Percentiles rank a stretch among this genome's conserved stretches.
Evolutionary conservation across 1,140 invertebrate genomes (phyloP).

Genomic region (Drosophila athabasca): DNA sequence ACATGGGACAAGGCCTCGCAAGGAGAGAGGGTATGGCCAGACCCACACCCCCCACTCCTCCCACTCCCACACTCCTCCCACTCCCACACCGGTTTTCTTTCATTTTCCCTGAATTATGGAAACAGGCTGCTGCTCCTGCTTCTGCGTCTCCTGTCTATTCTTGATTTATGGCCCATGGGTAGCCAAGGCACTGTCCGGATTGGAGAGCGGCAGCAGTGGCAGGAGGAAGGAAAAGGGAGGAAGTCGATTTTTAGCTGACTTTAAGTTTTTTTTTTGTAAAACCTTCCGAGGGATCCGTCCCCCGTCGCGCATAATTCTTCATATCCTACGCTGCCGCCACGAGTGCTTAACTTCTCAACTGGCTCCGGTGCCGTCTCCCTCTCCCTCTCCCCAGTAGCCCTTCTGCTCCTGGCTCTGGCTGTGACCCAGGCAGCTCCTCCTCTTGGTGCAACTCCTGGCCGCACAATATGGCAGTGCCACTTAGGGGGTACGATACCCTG

Average conservation of each 20-base stretch:
- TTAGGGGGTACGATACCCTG: constrained; percentile 2
- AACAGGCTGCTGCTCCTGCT: constrained; percentile 21
- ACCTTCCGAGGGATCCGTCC: constrained; percentile 32
- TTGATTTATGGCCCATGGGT: constrained; percentile 53
- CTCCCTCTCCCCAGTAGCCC: constrained; percentile 2
- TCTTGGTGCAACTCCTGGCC: background rate
- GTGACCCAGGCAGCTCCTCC: constrained; percentile 22
- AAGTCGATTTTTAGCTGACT: constrained; percentile 49
- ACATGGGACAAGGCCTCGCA: background rate
- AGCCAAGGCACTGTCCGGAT: background rate
- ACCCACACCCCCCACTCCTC: background rate
- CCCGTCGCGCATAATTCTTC: constrained; percentile 78
- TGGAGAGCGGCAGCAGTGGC: background rate
- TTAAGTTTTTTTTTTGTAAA: constrained; percentile 42
- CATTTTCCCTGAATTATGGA: constrained; percentile 12
- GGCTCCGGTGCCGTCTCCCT: constrained; percentile 24
- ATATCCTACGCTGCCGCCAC: constrained; percentile 49
- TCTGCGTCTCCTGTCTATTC: constrained; percentile 37
- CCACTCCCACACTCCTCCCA: background rate
- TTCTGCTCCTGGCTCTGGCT: constrained; percentile 3
- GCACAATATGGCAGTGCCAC: constrained; percentile 41
- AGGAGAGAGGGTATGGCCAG: background rate
- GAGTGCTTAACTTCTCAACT: constrained; percentile 66
- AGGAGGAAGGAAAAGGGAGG: background rate
- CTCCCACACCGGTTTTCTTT: background rate